Conservation (phyloP, 2,888 invertebrate species). For the Leptodirus hochenwartii region DNA sequence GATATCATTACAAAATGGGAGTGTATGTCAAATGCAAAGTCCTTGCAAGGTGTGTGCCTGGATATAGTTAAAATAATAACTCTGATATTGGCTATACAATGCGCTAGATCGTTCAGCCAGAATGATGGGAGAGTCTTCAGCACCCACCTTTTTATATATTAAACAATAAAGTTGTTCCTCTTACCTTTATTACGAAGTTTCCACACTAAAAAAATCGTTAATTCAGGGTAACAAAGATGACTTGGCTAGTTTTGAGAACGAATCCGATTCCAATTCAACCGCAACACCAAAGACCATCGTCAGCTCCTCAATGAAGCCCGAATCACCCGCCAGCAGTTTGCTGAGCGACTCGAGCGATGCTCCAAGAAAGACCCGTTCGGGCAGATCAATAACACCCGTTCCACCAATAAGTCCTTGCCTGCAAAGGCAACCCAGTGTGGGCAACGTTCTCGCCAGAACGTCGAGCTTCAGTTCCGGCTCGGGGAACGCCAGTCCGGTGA, state of each 20-base stretch:
- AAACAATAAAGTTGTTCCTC: too few relatives aligned
- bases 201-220: conserved; percentile 5
- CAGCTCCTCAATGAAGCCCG: conserved; percentile 32
- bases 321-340: conserved; percentile 31
- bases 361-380: conserved; percentile 31
- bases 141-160: too few relatives aligned
- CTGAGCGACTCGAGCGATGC: too few relatives aligned
- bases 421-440: conserved; percentile 40
- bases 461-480: conserved; percentile 35
- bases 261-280: conserved; percentile 62
- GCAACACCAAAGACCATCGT: conserved; percentile 56
- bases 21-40: too few relatives aligned
- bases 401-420: conserved; percentile 35
- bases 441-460: conserved; percentile 41
- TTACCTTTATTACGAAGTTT: too few relatives aligned
- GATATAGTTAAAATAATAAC: too few relatives aligned
- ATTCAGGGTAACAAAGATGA: conserved; percentile 30
- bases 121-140: too few relatives aligned
- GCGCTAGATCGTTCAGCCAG: too few relatives aligned
- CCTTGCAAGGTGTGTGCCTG: too few relatives aligned
- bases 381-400: conserved; percentile 28
- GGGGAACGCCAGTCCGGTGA: conserved; percentile 22
- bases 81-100: too few relatives aligned
- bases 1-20: too few relatives aligned
- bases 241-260: conserved; percentile 48